A percentile compares a stretch with the other conserved stretches of the same genome.
Conservation (phyloP, 2,888 invertebrate species). For the Sminthurinus aureus region DNA sequence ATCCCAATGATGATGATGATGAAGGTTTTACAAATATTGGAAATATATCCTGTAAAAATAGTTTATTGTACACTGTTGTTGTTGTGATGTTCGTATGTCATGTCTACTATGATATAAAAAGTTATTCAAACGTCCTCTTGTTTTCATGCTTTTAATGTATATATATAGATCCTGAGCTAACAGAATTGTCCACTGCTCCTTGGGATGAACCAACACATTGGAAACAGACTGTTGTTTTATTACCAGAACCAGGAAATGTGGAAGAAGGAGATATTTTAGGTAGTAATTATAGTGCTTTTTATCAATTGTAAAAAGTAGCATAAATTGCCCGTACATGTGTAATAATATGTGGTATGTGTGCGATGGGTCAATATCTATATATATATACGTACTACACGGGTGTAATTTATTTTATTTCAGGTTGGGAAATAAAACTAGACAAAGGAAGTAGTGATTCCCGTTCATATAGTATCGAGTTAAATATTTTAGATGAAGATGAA, state of each 20-base stretch:
- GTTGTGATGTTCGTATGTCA: not conserved
- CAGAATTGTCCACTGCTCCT: constrained; percentile 63
- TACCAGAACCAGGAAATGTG: constrained; percentile 72
- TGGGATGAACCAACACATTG: constrained; percentile 71
- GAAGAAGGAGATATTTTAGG: constrained; percentile 61
- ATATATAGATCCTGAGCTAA: constrained; percentile 45
- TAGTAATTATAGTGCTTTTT: too few species aligned
- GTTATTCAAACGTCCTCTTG: not conserved
- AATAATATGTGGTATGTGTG: too few species aligned
- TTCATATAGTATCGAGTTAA: constrained; percentile 74
- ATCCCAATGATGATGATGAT: constrained; percentile 61
- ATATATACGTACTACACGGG: too few species aligned
- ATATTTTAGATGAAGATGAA: constrained; percentile 71
- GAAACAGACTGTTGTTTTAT: constrained; percentile 78
- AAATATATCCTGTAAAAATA: constrained; percentile 13
- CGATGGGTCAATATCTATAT: too few species aligned
- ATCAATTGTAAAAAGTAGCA: too few species aligned
- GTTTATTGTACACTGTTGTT: not conserved
- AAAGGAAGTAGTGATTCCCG: constrained; percentile 65
- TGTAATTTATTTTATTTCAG: too few species aligned
- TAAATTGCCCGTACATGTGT: too few species aligned
- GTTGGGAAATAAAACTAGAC: constrained; percentile 60
- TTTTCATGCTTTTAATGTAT: constrained; percentile 6
- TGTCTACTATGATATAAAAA: constrained; percentile 1
- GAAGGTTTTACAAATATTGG: constrained; percentile 44